Percentiles rank a stretch among this genome's conserved stretches.
phyloP scores from a whole-genome alignment of 2,113 vertebrate genomes.

The Sylvia atricapilla region DNA sequence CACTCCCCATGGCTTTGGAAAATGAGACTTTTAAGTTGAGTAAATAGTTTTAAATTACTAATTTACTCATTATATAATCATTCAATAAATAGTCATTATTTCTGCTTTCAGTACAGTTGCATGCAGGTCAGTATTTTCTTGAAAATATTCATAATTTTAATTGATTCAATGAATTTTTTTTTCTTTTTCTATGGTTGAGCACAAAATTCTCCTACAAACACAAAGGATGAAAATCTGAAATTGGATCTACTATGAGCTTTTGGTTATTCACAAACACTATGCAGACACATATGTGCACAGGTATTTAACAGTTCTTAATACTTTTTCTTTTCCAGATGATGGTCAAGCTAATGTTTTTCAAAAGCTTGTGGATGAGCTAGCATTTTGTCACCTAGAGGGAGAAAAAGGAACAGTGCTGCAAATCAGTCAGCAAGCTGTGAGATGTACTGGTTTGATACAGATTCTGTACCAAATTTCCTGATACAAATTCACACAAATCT shows the following conservation, averaged over 20 bases:
- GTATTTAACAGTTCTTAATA: not conserved
- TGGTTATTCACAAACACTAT: not conserved
- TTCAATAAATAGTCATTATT: not conserved
- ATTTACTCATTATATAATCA: not conserved
- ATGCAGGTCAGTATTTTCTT: not conserved
- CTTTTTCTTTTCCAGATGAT: not conserved
- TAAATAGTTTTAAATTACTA: not conserved
- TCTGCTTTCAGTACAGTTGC: not conserved
- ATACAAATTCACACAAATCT: not conserved
- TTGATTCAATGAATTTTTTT: not conserved
- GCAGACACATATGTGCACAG: not conserved
- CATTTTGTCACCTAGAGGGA: not conserved
- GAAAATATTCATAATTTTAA: not conserved
- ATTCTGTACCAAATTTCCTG: not conserved
- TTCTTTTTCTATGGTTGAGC: not conserved
- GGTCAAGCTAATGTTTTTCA: not conserved
- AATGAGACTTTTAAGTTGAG: not conserved
- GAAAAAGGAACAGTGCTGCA: fast-evolving
- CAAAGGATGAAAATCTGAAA: not conserved
- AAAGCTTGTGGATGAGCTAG: not conserved
- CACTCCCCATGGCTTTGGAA: not conserved
- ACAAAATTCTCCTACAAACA: not conserved
- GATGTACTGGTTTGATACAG: not conserved
- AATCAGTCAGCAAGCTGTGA: not conserved
- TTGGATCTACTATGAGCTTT: not conserved